Evolutionary conservation across 2,113 vertebrate genomes (phyloP).

Genomic region (Ornithorhynchus anatinus): DNA sequence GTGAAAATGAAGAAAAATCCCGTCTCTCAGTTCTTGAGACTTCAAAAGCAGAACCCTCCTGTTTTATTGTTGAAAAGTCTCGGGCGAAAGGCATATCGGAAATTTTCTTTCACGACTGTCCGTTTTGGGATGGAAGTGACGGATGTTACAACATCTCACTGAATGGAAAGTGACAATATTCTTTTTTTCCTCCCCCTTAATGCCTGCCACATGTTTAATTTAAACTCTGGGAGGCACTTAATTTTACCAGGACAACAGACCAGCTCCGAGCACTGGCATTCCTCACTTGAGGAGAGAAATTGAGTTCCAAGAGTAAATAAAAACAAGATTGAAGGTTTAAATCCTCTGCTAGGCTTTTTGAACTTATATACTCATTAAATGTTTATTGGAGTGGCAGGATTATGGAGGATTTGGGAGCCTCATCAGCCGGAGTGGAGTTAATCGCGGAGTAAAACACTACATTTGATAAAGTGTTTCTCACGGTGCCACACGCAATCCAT

Average conservation of each 20-base stretch:
- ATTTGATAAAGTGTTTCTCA: constrained; percentile 99
- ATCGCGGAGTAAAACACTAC: constrained; percentile 99
- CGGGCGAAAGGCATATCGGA: constrained; percentile 17
- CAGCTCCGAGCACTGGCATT: constrained; percentile 73
- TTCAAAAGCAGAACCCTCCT: constrained; percentile 10
- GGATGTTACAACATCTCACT: constrained; percentile 17
- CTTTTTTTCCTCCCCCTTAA: constrained; percentile 57
- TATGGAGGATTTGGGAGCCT: constrained; percentile 87
- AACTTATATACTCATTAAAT: constrained; percentile 92
- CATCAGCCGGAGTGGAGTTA: constrained; percentile 93
- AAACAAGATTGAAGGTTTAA: constrained; percentile 89
- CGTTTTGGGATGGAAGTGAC: constrained; percentile 34
- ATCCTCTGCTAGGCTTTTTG: constrained; percentile 84
- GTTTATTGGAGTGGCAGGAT: constrained; percentile 91
- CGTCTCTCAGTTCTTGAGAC: neutral
- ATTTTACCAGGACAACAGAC: constrained; percentile 80
- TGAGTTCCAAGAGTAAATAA: constrained; percentile 87
- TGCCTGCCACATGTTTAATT: constrained; percentile 68
- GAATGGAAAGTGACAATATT: constrained; percentile 22
- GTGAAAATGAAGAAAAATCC: no score
- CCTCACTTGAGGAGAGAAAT: constrained; percentile 82
- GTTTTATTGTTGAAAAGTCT: constrained; percentile 10
- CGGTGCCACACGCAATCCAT: constrained; percentile 96
- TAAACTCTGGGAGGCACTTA: constrained; percentile 68
- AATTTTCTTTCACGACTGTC: constrained; percentile 18